Evolutionary conservation across 2,797 vertebrate species (phyloP), one percentile per base, ranked within the genome.

Genomic region (Pseudotriccus pelzelni): DNA sequence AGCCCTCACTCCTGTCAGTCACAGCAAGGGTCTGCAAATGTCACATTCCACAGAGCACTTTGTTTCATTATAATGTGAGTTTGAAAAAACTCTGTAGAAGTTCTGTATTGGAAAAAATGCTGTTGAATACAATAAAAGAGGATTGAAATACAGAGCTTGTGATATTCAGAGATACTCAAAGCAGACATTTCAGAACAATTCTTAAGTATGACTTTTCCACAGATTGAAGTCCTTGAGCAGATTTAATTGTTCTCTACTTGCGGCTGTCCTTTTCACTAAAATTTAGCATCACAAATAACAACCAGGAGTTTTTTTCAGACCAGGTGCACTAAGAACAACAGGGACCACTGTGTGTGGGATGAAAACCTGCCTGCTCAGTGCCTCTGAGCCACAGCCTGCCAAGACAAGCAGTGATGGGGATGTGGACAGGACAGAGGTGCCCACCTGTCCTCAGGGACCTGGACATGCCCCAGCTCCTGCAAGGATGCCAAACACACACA

Each of bases 361-460:
- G 19, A 64, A 68, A 68, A 10, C 13, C 64, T 16, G 15, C n/a
- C 58, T 5, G 2, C 12, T 11, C 37, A 39, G 37, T 13, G 37
- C 37, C 37, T 39, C 37, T 41, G 19, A 60, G 2, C 12, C 0
- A 0, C 46, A 50, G n/a, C 4, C 6, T 7, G 15, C 23, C 0
- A 0, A 49, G 52, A 67, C 7, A 17, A 16, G 36, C 0, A 1
- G 34, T 16, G 39, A 8, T 12, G 34, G 19, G 49, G 11, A 2
- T 37, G 32, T 1, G 5, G 41, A 20, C 5, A 19, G 32, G 50
- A 37, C 89, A 69, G n/a, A 62, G 46, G 16, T 25, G 5, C 17
- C 36, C 1, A 1, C 28, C 14, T 4, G 34, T 1, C 1, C 36
- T 41, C 49, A 24, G 78, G 8, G 56, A 43, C 43, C 41, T 2